Evolutionary conservation across 2,888 invertebrate genomes (phyloP), one percentile per base, ranked within the genome.

Genomic region (Sylvicola cinctus): DNA sequence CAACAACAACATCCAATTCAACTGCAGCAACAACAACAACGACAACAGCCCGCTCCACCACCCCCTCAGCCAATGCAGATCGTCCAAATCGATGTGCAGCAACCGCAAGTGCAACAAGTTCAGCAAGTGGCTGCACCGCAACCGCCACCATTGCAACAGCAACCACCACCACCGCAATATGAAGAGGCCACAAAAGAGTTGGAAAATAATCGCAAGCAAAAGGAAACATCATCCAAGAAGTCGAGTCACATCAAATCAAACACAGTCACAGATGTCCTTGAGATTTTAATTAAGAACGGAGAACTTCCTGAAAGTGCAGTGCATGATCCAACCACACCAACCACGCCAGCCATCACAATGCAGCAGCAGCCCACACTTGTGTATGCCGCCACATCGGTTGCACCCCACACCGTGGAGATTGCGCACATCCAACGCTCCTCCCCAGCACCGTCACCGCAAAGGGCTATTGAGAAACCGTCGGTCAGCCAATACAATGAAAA

Each of bases 281-380:
- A 93, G 51, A 88, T 93, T 43, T 67, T 93, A 11, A 88, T 91
- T 30, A 80, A 88, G 49, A 87, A 85, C 52, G 91, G 91, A 10
- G 91, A 91, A 50, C 56, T 91, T 37, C 85, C 90, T 2, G 75
- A 87, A 7, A 85, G 85, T 45, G 85, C 85, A 1, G 87, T 49
- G 5, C 23, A 15, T 16, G 38, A 54, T 32, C 50, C 55, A 2
- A 52, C 66, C 40, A 65, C 70, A 16, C 66, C 73, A 17, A 58
- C 55, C 41, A 42, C 52, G 45, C 39, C 52, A 48, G 38, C 47
- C 3, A 50, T 47, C 33, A 27, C 33, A 16, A 35, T 33, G 10
- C 31, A 37, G 30, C 17, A 33, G 12, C 39, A 39, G 27, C 33
- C 36, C 15, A 36, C 36, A 11, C 14, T 39, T 10, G 37, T 39